These are phyloP conservation scores for Carterocephalus palaemon DNA, from an alignment of 2,888 invertebrate species.

Conservation along the genomic window DNA sequence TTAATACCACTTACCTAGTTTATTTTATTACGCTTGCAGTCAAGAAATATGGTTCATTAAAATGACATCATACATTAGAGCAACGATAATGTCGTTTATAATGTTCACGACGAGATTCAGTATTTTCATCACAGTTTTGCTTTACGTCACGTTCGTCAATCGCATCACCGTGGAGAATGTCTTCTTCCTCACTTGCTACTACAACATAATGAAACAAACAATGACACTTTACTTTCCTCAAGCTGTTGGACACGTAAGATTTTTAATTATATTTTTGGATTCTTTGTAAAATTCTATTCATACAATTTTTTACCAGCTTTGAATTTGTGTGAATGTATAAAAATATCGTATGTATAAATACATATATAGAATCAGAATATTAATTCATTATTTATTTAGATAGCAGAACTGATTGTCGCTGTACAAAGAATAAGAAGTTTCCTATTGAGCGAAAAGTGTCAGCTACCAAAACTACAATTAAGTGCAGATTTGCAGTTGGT, in stretches of 20 bases:
- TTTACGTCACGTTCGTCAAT: slow-evolving; percentile 80
- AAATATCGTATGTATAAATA: too few relatives aligned
- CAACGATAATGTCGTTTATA: slow-evolving; percentile 79
- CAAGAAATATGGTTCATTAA: slow-evolving; percentile 61
- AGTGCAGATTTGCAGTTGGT: slow-evolving; percentile 6
- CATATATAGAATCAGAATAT: not conserved
- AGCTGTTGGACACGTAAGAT: slow-evolving; percentile 64
- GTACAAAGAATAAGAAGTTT: slow-evolving; percentile 67
- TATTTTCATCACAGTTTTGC: slow-evolving; percentile 83
- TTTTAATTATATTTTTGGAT: not conserved
- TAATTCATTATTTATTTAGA: slow-evolving; percentile 38
- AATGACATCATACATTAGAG: slow-evolving; percentile 77
- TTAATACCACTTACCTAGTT: too few relatives aligned
- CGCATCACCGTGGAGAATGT: slow-evolving; percentile 84
- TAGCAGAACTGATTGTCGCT: slow-evolving; percentile 71
- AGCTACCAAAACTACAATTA: slow-evolving; percentile 42
- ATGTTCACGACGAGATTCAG: slow-evolving; percentile 83
- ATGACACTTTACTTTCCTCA: slow-evolving; percentile 86
- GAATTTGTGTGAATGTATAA: too few relatives aligned
- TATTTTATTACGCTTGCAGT: too few relatives aligned
- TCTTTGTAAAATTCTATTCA: not conserved
- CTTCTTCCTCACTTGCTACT: slow-evolving; percentile 85
- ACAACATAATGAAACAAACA: slow-evolving; percentile 84
- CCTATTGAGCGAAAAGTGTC: slow-evolving; percentile 61
- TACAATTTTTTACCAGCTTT: not conserved